phyloP scores from a whole-genome alignment of 2,797 vertebrate genomes.

The Tiaroga cobitis region DNA sequence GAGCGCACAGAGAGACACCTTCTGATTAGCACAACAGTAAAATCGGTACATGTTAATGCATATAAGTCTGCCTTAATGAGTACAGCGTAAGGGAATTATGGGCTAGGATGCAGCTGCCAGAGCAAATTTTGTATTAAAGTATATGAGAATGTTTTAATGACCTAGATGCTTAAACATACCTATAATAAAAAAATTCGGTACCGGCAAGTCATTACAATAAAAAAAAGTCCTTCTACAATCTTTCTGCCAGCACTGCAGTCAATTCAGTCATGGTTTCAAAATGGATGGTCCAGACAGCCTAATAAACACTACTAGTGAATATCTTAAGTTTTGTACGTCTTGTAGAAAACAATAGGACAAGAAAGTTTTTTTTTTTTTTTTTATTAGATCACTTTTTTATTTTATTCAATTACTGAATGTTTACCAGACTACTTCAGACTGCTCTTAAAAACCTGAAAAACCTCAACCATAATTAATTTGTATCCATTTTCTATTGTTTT shows the following conservation, averaged over 20 bases:
- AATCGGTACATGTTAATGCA: neutral
- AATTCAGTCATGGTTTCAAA: neutral
- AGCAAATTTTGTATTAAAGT: neutral
- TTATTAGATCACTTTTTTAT: neutral
- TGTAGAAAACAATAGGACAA: neutral
- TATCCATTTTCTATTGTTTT: neutral
- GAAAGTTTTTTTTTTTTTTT: neutral
- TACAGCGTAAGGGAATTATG: neutral
- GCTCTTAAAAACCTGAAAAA: neutral
- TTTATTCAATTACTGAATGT: neutral
- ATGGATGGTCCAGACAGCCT: constrained; percentile 2
- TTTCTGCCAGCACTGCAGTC: neutral
- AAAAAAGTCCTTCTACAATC: neutral
- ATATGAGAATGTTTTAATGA: neutral
- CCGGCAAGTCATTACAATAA: neutral
- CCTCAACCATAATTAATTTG: neutral
- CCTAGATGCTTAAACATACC: neutral
- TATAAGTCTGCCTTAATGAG: neutral
- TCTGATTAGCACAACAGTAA: constrained; percentile 8
- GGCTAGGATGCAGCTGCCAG: neutral
- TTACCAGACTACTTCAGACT: neutral
- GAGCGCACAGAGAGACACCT: neutral
- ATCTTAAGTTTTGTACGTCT: neutral
- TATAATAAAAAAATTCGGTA: neutral
- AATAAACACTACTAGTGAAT: neutral